A percentile compares a stretch with the other conserved stretches of the same genome.
Conservation (phyloP, 2,888 invertebrate genomes). For the Andrena chrysosceles region DNA sequence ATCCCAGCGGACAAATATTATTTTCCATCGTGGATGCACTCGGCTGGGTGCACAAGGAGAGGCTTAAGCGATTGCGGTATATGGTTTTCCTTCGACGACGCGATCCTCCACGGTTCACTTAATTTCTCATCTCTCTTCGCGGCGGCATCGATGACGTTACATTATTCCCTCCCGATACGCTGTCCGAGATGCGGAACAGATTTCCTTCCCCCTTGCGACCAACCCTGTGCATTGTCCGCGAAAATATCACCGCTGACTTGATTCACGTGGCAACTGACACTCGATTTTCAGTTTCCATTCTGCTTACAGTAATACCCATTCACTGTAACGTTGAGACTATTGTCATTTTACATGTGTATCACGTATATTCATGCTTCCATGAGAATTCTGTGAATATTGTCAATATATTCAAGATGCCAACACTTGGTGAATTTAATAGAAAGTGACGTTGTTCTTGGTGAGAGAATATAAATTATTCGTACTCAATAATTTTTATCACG, state of each 20-base stretch:
- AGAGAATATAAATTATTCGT: background rate
- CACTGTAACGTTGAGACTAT: background rate
- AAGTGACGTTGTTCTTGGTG: background rate
- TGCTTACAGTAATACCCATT: slow-evolving; percentile 12
- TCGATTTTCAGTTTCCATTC: slow-evolving; percentile 17
- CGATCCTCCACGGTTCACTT: slow-evolving; percentile 73
- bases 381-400: background rate
- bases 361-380: background rate
- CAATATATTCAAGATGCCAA: background rate
- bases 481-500: too few species aligned
- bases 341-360: background rate
- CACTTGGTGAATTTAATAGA: background rate
- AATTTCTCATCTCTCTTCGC: slow-evolving; percentile 72
- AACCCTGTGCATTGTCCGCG: slow-evolving; percentile 25
- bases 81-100: slow-evolving; percentile 63
- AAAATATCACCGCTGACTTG: slow-evolving; percentile 28
- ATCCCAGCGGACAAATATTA: slow-evolving; percentile 72
- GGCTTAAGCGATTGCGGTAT: slow-evolving; percentile 66
- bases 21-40: slow-evolving; percentile 71
- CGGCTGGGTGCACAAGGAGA: slow-evolving; percentile 65
- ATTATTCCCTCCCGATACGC: slow-evolving; percentile 66
- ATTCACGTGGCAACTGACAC: slow-evolving; percentile 11
- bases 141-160: slow-evolving; percentile 60
- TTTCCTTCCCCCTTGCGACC: slow-evolving; percentile 56
- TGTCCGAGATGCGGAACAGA: slow-evolving; percentile 64